These are phyloP conservation scores for Acrocera orbiculus DNA, from an alignment of 2,888 invertebrate genomes.

Conservation along the genomic window DNA sequence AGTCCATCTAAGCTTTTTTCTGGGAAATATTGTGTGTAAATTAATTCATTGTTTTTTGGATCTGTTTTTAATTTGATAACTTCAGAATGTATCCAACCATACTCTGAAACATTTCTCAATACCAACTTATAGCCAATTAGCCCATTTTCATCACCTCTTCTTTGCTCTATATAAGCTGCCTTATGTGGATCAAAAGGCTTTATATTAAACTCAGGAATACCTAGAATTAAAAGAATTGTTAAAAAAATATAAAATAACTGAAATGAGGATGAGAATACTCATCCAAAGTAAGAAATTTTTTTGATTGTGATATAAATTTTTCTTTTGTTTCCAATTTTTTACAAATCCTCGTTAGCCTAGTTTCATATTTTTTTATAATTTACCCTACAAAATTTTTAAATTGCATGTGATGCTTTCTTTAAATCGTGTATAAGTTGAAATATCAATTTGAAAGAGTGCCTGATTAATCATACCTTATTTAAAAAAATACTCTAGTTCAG, in stretches of 20 bases:
- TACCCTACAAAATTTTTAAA: too few relatives aligned
- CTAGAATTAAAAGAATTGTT: constrained; percentile 27
- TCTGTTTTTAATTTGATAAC: constrained; percentile 61
- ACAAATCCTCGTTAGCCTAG: too few relatives aligned
- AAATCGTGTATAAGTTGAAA: too few relatives aligned
- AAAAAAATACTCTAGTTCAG: too few relatives aligned
- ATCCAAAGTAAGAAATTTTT: too few relatives aligned
- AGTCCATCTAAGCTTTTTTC: constrained; percentile 56
- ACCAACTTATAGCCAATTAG: constrained; percentile 51
- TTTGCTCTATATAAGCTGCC: constrained; percentile 45
- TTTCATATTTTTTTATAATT: too few relatives aligned
- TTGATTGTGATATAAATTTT: too few relatives aligned
- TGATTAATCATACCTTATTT: too few relatives aligned
- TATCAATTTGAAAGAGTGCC: too few relatives aligned
- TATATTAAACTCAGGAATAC: constrained; percentile 53
- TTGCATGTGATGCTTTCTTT: too few relatives aligned
- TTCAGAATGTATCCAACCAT: constrained; percentile 58
- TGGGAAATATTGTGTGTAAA: constrained; percentile 68
- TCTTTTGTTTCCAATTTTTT: too few relatives aligned
- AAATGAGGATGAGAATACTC: too few relatives aligned
- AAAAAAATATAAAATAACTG: background rate
- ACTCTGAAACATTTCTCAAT: constrained; percentile 54
- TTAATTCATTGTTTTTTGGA: constrained; percentile 42
- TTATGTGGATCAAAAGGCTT: constrained; percentile 64
- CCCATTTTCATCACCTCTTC: constrained; percentile 41